Base-by-base conservation (phyloP, 2,113 vertebrate species). In the Rattus rattus region DNA sequence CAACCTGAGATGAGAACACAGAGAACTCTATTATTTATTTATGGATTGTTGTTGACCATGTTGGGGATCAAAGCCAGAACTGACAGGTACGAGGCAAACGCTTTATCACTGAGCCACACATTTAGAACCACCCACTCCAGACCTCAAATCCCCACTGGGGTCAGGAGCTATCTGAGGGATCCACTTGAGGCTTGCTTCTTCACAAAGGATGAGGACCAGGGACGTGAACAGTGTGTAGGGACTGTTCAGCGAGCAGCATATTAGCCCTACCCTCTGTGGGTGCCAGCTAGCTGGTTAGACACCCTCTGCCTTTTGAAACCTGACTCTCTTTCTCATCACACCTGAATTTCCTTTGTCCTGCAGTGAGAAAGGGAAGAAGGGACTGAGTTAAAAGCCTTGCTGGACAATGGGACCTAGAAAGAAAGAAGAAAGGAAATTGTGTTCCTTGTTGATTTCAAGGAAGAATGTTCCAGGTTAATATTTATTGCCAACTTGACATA, bases 221-320 rank as follows among this genome's bases (percentile, higher is more conserved):
- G 52, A 95, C 28, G 4, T 49, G 28, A 61, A 20, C 28, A 67
- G 61, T 8, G 5, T 22, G 17, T 77, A 16, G 26, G 61, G 39
- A 86, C 16, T 67, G 61, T 49, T 86, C 8, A 67, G 28, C 63
- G 36, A 52, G 93, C 88, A 79, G 83, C 95, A 59, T 77, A 8
- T 70, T 90, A 89, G 97, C 70, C 33, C 97, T 85, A 77, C 54
- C 49, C 76, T 85, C 93, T 90, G 11, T 36, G 83, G 87, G 77
- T 52, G 96, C 88, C 67, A 86, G 47, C 72, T 80, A 69, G 85
- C 12, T 67, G 16, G 16, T 47, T 26, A 36, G 43, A 73, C 54
- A 72, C 33, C 36, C 39, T 28, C 52, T 13, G 11, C 39, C 70
- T 36, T 73, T 20, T 11, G 69, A 93, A 49, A 36, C 1, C 1